A percentile compares a stretch with the other conserved stretches of the same genome.
These are phyloP conservation scores for Lepilemur ruficaudatus DNA, from an alignment of 2,797 vertebrate genomes.

Conservation along the genomic window DNA sequence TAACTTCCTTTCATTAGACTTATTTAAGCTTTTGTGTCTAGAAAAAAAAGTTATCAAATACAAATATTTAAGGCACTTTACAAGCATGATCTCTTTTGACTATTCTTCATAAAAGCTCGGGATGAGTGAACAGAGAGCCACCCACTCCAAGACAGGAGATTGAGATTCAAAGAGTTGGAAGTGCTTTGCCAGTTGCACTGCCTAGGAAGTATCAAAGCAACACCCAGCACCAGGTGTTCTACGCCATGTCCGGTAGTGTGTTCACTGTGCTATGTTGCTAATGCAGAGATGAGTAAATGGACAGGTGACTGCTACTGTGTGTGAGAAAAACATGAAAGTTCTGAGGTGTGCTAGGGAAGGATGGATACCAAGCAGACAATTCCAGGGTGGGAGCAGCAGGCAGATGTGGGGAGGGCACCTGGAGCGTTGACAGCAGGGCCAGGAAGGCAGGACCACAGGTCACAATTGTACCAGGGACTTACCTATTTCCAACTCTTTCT, in stretches of 20 bases:
- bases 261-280: not conserved
- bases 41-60: not conserved
- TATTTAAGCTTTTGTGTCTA: constrained; percentile 4
- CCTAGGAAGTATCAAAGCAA: not conserved
- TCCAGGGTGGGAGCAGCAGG: rapidly evolving
- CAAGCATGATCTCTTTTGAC: not conserved
- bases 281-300: not conserved
- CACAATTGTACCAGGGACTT: not conserved
- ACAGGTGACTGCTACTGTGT: not conserved
- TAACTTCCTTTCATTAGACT: not conserved
- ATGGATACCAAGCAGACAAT: rapidly evolving
- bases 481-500: not conserved
- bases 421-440: rapidly evolving
- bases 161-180: not conserved
- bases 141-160: not conserved
- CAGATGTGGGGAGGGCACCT: rapidly evolving
- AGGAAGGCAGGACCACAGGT: not conserved
- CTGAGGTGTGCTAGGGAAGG: not conserved
- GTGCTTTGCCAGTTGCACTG: not conserved
- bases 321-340: not conserved
- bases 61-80: not conserved
- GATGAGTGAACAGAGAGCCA: not conserved
- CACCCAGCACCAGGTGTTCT: not conserved
- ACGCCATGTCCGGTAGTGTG: not conserved
- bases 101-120: not conserved